These are phyloP conservation scores for Triplophysa tibetana DNA, from an alignment of 2,113 vertebrate species.

Conservation along the genomic window DNA sequence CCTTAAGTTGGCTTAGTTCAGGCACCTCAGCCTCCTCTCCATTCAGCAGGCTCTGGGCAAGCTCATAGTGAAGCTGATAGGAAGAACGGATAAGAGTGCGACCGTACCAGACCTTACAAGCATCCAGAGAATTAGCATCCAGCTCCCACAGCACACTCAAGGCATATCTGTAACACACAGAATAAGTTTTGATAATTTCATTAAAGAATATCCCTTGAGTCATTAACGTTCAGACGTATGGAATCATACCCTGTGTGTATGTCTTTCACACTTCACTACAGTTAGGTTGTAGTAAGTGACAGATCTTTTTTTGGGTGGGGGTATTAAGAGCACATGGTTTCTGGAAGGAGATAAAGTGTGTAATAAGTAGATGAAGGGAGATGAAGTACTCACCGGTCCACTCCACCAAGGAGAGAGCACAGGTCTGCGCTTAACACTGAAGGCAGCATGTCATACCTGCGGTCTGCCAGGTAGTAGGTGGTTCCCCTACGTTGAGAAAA, in stretches of 20 bases:
- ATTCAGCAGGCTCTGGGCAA: constrained; percentile 85
- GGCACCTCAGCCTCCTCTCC: constrained; percentile 75
- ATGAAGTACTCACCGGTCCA: constrained; percentile 80
- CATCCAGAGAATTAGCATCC: constrained; percentile 73
- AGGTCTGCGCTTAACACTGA: constrained; percentile 83
- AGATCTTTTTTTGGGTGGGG: too few species aligned
- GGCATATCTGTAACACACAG: constrained; percentile 79
- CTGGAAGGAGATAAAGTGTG: too few species aligned
- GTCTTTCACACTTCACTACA: too few species aligned
- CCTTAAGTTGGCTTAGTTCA: constrained; percentile 72
- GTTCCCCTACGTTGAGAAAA: constrained; percentile 78
- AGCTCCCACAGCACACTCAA: constrained; percentile 92
- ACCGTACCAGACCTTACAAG: constrained; percentile 77
- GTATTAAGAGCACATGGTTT: too few species aligned
- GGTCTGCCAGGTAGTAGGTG: constrained; percentile 91
- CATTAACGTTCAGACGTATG: too few species aligned
- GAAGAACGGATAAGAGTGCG: constrained; percentile 86
- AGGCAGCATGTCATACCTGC: constrained; percentile 94
- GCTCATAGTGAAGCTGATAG: constrained; percentile 91
- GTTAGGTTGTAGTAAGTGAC: too few species aligned
- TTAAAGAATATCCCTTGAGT: not conserved
- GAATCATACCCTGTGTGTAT: too few species aligned
- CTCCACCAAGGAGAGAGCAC: constrained; percentile 90
- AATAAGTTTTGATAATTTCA: not conserved
- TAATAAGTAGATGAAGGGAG: too few species aligned